Percentiles rank a stretch among this genome's conserved stretches.
These are phyloP conservation scores for Lepus timidus DNA, from an alignment of 2,113 vertebrate genomes.

Conservation along the genomic window DNA sequence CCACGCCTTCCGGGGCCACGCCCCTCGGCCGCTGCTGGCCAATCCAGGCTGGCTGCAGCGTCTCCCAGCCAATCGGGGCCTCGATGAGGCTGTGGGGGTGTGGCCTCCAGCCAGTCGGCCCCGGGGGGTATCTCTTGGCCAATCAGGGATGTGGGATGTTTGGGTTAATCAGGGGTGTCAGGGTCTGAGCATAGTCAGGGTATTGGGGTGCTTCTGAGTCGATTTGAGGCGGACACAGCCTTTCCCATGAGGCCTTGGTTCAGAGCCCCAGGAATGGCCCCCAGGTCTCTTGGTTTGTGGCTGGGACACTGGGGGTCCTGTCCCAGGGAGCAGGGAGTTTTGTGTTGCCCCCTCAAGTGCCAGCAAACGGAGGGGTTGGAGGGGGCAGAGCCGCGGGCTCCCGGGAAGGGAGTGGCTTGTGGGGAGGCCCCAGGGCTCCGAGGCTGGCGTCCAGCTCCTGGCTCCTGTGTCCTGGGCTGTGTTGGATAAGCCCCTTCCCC, in stretches of 20 bases:
- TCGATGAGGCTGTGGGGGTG: neutral
- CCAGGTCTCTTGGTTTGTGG: neutral
- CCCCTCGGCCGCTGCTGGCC: conserved; percentile 16
- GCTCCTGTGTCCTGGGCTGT: conserved; percentile 2
- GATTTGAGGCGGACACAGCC: conserved; percentile 30
- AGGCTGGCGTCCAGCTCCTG: neutral
- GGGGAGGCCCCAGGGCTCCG: neutral
- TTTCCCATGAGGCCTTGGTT: conserved; percentile 74
- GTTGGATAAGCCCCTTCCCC: neutral
- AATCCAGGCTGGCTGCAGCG: conserved; percentile 4
- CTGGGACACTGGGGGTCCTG: conserved; percentile 23
- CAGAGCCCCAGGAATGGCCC: conserved; percentile 42
- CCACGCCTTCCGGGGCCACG: neutral
- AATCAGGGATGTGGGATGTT: conserved; percentile 77
- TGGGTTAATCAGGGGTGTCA: conserved; percentile 68
- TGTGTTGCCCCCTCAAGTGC: neutral
- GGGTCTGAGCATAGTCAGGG: conserved; percentile 80
- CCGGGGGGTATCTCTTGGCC: conserved; percentile 37
- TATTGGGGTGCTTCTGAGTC: conserved; percentile 74
- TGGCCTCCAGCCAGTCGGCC: conserved; percentile 4
- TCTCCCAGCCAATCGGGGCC: conserved; percentile 44
- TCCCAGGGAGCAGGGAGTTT: neutral
- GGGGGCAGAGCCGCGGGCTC: neutral
- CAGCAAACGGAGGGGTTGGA: neutral
- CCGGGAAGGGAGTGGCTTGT: neutral